Evolutionary conservation across 2,797 vertebrate genomes (phyloP), one percentile per base, ranked within the genome.

Genomic region (Periparus ater): DNA sequence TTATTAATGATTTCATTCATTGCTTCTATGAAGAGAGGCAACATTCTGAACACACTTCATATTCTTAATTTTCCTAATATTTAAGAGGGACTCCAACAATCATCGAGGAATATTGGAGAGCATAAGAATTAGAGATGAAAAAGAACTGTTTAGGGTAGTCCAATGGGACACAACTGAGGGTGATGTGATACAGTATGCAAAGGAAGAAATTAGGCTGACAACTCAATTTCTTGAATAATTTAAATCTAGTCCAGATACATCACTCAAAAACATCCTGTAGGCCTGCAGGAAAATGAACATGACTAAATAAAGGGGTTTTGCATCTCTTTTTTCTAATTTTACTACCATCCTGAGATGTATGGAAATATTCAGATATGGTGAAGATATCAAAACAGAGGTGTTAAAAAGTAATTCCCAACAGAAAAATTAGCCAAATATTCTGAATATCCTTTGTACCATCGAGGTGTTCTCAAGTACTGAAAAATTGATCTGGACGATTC

Each of bases 191-290:
- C 7, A 44, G 22, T 61, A 14, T 13, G 11, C 19, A 42, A 85
- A 83, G 38, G 34, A 74, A 92, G 82, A 60, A 42, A 6, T 34
- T 63, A 60, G 67, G 13, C 17, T 74, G 53, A 63, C 17, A 83
- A 89, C 93, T 83, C 18, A 44, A 1, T 74, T 76, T 91, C 61
- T 88, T 95, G 32, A 94, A 71, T 83, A 85, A 93, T 83, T 89
- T 88, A 95, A 73, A 53, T 60, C 14, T 83, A 45, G 32, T 76
- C 63, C 72, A 70, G 36, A 67, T 82, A 73, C 6, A 79, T 73
- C 67, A 87, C n/a, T 79, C 42, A 82, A 89, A 77, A 91, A 51
- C 44, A 73, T 77, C 60, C 48, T 66, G 27, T 38, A 72, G 30
- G 67, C 17, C 62, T 72, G n/a, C 25, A 82, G 50, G 36, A 87